Conservation (phyloP, 2,888 invertebrate genomes). For the Spialia ferax region DNA sequence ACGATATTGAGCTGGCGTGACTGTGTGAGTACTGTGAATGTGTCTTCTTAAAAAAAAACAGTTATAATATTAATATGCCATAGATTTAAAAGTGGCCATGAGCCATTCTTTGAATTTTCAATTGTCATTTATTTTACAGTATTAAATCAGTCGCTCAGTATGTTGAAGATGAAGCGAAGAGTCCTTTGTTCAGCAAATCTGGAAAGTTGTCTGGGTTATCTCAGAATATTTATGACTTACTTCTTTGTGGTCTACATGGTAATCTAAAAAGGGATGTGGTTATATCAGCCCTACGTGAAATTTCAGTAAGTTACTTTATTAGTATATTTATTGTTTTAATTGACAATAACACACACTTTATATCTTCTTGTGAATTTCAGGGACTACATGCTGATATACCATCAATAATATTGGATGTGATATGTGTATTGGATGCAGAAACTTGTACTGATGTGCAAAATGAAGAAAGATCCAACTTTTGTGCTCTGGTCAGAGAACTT, state of each 20-base stretch:
- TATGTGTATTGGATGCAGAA: slow-evolving; percentile 95
- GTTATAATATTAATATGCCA: too few species aligned
- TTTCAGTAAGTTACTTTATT: slow-evolving; percentile 88
- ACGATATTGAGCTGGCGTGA: too few species aligned
- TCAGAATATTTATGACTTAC: slow-evolving; percentile 92
- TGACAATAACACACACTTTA: neutral
- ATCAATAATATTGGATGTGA: slow-evolving; percentile 94
- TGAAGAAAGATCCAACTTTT: slow-evolving; percentile 92
- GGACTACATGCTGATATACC: slow-evolving; percentile 92
- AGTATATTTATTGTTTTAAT: neutral
- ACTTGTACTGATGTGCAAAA: slow-evolving; percentile 90
- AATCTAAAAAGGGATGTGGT: slow-evolving; percentile 92
- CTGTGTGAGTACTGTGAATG: too few species aligned
- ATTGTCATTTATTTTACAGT: slow-evolving; percentile 73
- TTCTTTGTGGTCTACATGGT: slow-evolving; percentile 92
- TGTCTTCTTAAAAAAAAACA: too few species aligned
- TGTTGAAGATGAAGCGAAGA: slow-evolving; percentile 88
- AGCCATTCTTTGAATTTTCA: too few species aligned
- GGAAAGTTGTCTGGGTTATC: slow-evolving; percentile 89
- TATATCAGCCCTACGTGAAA: slow-evolving; percentile 90
- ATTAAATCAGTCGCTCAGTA: slow-evolving; percentile 88
- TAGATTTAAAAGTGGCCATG: too few species aligned
- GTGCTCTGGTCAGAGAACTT: slow-evolving; percentile 91
- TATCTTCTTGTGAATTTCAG: slow-evolving; percentile 69
- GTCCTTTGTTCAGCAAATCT: slow-evolving; percentile 88